Evolutionary conservation across 2,888 invertebrate genomes (phyloP).

Genomic region (Pammene fasciana): DNA sequence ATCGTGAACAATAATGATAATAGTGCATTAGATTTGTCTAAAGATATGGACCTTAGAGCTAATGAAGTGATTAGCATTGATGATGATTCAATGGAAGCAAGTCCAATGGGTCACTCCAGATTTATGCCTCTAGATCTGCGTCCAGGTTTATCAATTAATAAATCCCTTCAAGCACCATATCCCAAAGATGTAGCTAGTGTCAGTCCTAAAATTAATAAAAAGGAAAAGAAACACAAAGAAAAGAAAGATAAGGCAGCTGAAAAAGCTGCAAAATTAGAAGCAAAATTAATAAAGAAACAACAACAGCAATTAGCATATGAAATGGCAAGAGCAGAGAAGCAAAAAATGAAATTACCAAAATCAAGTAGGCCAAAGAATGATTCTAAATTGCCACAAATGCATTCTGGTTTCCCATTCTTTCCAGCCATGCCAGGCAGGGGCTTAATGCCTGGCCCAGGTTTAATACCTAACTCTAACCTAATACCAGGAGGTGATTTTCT

Average conservation of each 20-base stretch:
- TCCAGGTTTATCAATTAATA: conserved; percentile 73
- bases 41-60: conserved; percentile 77
- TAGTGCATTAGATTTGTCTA: conserved; percentile 79
- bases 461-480: conserved; percentile 76
- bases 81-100: conserved; percentile 74
- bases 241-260: conserved; percentile 72
- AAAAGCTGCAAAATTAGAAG: conserved; percentile 69
- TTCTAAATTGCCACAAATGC: conserved; percentile 70
- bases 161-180: conserved; percentile 75
- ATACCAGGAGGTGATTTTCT: conserved; percentile 77
- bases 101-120: conserved; percentile 58
- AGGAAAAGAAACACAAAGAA: conserved; percentile 82
- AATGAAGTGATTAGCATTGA: conserved; percentile 80
- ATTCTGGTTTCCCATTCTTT: conserved; percentile 77
- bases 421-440: conserved; percentile 78
- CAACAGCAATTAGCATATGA: conserved; percentile 75
- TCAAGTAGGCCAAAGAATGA: conserved; percentile 73
- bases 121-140: conserved; percentile 56
- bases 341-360: conserved; percentile 70
- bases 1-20: conserved; percentile 80
- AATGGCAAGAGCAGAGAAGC: conserved; percentile 71
- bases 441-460: conserved; percentile 80
- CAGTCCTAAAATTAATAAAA: conserved; percentile 81
- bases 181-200: conserved; percentile 81
- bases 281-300: conserved; percentile 76